Base-by-base conservation (phyloP, 2,888 invertebrate genomes). In the Digitonthophagus gazella region DNA sequence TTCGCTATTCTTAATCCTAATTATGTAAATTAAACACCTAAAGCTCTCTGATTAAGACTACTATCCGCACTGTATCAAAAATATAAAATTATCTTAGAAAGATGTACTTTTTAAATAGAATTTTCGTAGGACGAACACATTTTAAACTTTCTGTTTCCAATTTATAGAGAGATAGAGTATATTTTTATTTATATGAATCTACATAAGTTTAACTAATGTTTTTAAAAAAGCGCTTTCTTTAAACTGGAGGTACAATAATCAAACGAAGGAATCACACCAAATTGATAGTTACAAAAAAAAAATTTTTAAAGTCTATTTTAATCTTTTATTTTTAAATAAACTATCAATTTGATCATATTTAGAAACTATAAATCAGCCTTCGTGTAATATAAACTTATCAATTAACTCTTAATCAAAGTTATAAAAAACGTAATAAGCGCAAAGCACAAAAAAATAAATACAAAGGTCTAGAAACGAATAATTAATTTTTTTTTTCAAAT, bases 31-130 rank as follows among this genome's bases (percentile, higher is more conserved):
- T 64, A 71, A 70, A 70, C 66, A 71, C 64, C 72, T 71, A 73
- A 71, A 73, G 68, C 70, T 73, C 70, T 67, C 65, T 44, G 64
- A 55, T 54, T n/a, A n/a, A 58, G 18, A 64, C 69, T 71, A 68
- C 68, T 72, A 73, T 69, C 61, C 61, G 61, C 61, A 71, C 72
- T 72, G 72, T 74, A 74, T 74, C 73, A 74, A 74, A 73, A 73
- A 73, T 74, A 74, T 72, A 74, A 73, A 74, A 74, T 74, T 69
- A 71, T 72, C 71, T 74, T 72, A 69, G 71, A 71, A 73, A 73
- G 71, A 54, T 67, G 15, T 65, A 55, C 57, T 61, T 69, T 71
- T 68, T 71, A 71, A 69, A 70, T 58, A 11, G 61, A 68, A 63
- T 71, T 67, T 22, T 71, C 71, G 66, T 44, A 66, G 72, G 64